Conservation (phyloP, 2,113 vertebrate genomes). For the Falcunculus frontatus region DNA sequence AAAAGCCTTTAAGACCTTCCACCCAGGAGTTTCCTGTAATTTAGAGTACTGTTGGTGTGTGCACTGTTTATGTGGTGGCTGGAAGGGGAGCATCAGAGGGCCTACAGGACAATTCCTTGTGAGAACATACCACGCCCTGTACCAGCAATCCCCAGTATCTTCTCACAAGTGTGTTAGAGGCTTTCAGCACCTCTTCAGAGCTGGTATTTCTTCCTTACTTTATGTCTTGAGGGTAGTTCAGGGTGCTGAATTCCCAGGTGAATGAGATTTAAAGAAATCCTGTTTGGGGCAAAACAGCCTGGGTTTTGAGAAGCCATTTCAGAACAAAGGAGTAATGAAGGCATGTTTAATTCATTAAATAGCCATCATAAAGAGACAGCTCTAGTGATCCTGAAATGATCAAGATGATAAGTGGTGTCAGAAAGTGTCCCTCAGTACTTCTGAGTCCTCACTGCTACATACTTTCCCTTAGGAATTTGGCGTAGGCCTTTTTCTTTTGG, state of each 20-base stretch:
- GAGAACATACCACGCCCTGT: not conserved
- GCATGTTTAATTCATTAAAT: not conserved
- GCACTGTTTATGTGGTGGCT: not conserved
- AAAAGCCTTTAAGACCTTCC: not conserved
- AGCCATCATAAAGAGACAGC: not conserved
- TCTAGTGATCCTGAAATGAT: not conserved
- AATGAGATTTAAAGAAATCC: not conserved
- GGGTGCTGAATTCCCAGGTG: not conserved
- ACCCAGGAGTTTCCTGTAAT: not conserved
- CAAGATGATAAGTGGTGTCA: not conserved
- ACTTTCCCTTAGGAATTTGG: not conserved
- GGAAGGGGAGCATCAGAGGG: not conserved
- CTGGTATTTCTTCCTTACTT: not conserved
- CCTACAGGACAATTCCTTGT: not conserved
- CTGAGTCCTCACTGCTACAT: not conserved
- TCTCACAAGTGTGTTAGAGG: not conserved
- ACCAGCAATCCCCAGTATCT: not conserved
- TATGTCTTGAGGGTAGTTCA: not conserved
- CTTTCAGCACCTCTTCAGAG: not conserved
- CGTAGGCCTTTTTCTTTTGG: not conserved
- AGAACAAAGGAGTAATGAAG: not conserved
- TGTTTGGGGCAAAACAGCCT: not conserved
- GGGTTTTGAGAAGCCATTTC: not conserved
- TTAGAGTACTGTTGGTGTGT: not conserved
- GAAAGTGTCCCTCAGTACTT: not conserved